Conservation (phyloP, 2,113 vertebrate species). For the Antechinus flavipes region DNA sequence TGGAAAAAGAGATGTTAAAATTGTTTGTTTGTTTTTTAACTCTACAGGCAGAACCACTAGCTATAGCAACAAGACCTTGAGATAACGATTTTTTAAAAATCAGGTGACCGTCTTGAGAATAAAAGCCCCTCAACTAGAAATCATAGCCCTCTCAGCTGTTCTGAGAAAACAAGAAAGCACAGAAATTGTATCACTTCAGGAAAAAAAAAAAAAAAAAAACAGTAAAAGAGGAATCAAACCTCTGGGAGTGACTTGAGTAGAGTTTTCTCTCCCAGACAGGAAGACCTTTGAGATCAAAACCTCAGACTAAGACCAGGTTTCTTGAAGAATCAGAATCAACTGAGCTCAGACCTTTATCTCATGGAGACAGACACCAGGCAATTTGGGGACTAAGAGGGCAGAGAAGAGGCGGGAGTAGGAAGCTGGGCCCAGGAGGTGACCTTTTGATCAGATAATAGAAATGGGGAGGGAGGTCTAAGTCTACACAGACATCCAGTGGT, state of each 20-base stretch:
- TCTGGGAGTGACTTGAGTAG: neutral
- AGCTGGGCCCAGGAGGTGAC: neutral
- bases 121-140: neutral
- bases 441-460: neutral
- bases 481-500: neutral
- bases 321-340: neutral
- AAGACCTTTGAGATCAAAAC: neutral
- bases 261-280: neutral
- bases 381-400: neutral
- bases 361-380: neutral
- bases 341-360: neutral
- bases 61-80: rapidly evolving
- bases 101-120: rapidly evolving
- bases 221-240: neutral
- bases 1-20: neutral
- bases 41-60: neutral
- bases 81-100: neutral
- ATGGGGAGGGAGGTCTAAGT: neutral
- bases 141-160: too few relatives aligned
- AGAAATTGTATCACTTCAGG: neutral
- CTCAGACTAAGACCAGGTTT: neutral
- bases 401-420: neutral
- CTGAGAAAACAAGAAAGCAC: neutral
- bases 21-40: too few relatives aligned
- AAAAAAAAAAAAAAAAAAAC: neutral